Percentiles rank a stretch among this genome's conserved stretches.
Evolutionary conservation across 2,797 vertebrate species (phyloP).

Genomic region (Sebastes wilsoni): DNA sequence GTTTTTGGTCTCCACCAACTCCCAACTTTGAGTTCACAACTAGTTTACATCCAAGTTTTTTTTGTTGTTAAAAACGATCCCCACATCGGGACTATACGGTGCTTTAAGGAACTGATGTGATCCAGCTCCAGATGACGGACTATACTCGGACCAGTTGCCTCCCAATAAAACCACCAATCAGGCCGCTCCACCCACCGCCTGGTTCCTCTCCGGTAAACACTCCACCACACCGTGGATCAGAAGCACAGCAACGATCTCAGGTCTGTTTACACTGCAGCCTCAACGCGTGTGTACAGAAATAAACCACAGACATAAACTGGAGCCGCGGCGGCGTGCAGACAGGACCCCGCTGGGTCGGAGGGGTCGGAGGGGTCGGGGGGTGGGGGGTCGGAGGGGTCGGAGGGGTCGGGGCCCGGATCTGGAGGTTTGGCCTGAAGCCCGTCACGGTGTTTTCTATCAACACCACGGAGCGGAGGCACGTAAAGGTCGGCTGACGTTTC

Average conservation of each 20-base stretch:
- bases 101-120: neutral
- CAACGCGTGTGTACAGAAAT: neutral
- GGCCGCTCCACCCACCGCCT: slow-evolving; percentile 40
- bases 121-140: neutral
- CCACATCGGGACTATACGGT: too few relatives aligned
- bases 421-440: slow-evolving; percentile 2
- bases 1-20: too few relatives aligned
- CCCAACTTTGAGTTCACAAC: too few relatives aligned
- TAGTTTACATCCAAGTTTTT: too few relatives aligned
- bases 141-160: slow-evolving; percentile 2
- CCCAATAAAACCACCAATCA: slow-evolving; percentile 55
- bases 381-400: too few relatives aligned
- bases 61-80: too few relatives aligned
- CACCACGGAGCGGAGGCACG: neutral
- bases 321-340: neutral
- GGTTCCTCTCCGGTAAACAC: slow-evolving; percentile 23
- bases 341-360: too few relatives aligned
- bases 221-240: too few relatives aligned
- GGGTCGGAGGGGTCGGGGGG: neutral
- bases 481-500: neutral
- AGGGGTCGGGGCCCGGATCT: neutral
- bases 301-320: neutral
- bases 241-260: neutral
- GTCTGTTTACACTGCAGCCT: neutral
- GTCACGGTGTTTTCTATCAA: neutral